These are phyloP conservation scores for Drosophila eugracilis DNA, from an alignment of 1,140 invertebrate species.

Conservation along the genomic window DNA sequence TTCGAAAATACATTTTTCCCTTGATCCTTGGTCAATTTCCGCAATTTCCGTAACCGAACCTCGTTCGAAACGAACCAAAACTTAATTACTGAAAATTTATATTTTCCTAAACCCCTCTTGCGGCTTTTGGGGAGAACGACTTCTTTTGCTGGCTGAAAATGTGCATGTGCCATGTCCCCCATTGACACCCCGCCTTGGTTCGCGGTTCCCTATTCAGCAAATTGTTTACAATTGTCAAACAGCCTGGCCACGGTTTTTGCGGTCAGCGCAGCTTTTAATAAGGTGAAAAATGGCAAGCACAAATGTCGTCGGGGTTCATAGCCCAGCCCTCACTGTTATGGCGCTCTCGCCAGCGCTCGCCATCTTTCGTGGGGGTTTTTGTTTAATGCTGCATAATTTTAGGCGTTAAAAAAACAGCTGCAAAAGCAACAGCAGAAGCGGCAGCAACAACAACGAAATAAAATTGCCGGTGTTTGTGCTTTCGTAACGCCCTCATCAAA, in stretches of 20 bases:
- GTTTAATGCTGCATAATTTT: conserved; percentile 81
- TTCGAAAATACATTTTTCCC: background rate
- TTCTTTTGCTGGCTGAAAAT: conserved; percentile 21
- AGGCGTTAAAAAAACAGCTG: conserved; percentile 72
- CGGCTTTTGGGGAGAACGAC: conserved; percentile 22
- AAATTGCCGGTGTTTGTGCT: conserved; percentile 71
- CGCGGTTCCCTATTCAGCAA: conserved; percentile 41
- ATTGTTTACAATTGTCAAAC: conserved; percentile 58
- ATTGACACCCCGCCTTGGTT: conserved; percentile 12
- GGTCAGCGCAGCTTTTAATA: conserved; percentile 58
- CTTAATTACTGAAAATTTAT: conserved; percentile 47
- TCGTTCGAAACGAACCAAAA: conserved; percentile 24
- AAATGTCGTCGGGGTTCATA: conserved; percentile 47
- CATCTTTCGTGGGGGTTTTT: conserved; percentile 45
- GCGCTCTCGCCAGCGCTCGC: conserved; percentile 6
- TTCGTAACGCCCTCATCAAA: conserved; percentile 76
- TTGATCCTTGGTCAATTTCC: background rate
- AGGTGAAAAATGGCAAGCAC: conserved; percentile 59
- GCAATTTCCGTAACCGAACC: background rate
- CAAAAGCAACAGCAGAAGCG: conserved; percentile 38
- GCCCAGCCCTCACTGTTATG: conserved; percentile 1
- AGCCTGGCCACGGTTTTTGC: conserved; percentile 51
- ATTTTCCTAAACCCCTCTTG: conserved; percentile 22
- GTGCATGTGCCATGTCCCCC: conserved; percentile 35
- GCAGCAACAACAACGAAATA: conserved; percentile 50